A percentile compares a stretch with the other conserved stretches of the same genome.
Conservation (phyloP, 2,113 vertebrate genomes). For the Tragelaphus scriptus region DNA sequence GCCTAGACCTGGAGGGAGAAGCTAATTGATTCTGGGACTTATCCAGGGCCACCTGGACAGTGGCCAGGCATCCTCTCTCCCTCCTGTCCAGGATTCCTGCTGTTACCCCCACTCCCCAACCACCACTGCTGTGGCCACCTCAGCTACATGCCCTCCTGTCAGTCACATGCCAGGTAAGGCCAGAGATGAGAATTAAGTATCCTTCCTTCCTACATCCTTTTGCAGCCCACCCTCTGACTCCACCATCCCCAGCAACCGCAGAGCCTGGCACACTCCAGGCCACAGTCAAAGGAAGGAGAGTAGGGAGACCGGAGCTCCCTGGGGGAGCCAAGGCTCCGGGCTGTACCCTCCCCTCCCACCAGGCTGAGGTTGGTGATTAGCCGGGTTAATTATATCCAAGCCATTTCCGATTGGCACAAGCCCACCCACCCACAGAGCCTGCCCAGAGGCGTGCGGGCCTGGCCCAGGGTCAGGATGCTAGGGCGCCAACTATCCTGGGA, state of each 20-base stretch:
- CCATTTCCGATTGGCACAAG: conserved; percentile 65
- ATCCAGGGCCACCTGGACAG: not conserved
- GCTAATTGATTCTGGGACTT: not conserved
- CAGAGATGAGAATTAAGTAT: not conserved
- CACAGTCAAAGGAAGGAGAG: not conserved
- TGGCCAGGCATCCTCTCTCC: not conserved
- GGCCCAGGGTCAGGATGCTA: conserved; percentile 17
- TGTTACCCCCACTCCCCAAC: not conserved
- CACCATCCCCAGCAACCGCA: not conserved
- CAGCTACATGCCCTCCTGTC: not conserved
- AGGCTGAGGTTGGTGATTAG: conserved; percentile 65
- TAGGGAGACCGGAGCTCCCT: not conserved
- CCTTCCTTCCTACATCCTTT: not conserved
- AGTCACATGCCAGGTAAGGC: not conserved
- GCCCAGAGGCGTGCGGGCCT: not conserved
- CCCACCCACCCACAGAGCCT: conserved; percentile 70
- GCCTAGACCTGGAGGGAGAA: not conserved
- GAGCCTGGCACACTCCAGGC: not conserved
- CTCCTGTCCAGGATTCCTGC: not conserved
- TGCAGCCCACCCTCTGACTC: not conserved
- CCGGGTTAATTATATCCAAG: conserved; percentile 66
- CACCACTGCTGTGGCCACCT: not conserved
- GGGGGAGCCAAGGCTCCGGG: not conserved
- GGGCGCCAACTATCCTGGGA: not conserved
- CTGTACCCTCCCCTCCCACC: conserved; percentile 28